Base-by-base conservation (phyloP, 2,888 invertebrate species). In the Perizoma affinitatum region DNA sequence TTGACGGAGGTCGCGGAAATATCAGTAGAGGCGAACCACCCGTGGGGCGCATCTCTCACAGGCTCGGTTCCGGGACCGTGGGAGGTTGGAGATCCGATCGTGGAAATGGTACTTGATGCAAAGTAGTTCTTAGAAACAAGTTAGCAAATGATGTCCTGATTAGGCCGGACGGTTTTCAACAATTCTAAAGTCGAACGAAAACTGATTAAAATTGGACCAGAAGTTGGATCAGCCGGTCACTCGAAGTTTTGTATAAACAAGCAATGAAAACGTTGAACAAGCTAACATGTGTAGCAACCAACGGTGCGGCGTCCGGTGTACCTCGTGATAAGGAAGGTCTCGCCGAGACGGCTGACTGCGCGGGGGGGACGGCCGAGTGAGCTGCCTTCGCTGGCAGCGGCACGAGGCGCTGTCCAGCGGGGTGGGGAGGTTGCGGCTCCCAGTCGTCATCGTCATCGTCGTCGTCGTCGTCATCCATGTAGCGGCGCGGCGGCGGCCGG, bases 301-400 rank as follows among this genome's bases (percentile, higher is more conserved):
- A 22, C 22, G 22, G 22, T 22, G 22, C 22, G 22, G 22, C 22
- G 22, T 22, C 22, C 22, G 3, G 22, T 9, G 3, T 53, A 61
- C 61, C 61, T 56, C 48, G 42, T 3, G 40, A 22, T 10, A 56
- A n/a, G 22, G 61, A 59, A 5, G 41, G 59, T 6, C 50, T 6
- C 11, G 54, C 9, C 10, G 54, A 41, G n/a, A 10, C 9, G 0
- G 35, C 41, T n/a, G 54, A 35, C 22, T 47, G 41, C 5, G 52
- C 42, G 47, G n/a, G 35, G 8, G 88, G 84, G 0, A 83, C 67
- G 0, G 85, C 84, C 0, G 88, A 84, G 0, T 80, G 70, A 0
- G 78, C 82, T 0, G 66, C 81, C 41, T 89, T 89, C 51, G 88
- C 88, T 0, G 88, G 80, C 4, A 90, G 83, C 0, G 90, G 89